These are phyloP conservation scores for Sakesphorus luctuosus DNA, from an alignment of 2,113 vertebrate species.

Conservation along the genomic window DNA sequence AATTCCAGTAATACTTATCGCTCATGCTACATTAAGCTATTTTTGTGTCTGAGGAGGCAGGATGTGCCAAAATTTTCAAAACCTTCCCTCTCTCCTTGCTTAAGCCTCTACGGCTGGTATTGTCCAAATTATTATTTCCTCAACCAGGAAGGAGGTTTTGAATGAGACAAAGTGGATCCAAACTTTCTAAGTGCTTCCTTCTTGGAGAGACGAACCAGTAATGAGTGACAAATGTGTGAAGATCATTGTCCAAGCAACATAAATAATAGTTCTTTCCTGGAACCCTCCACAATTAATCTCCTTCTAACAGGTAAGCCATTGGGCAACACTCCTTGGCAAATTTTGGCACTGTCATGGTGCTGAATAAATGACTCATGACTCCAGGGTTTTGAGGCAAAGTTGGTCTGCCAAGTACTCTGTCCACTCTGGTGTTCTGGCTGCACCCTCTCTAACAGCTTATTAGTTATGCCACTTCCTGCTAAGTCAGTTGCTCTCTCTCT, in stretches of 20 bases:
- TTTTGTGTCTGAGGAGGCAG: background rate
- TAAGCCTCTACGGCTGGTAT: background rate
- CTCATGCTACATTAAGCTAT: background rate
- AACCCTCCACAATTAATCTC: background rate
- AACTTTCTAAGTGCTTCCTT: background rate
- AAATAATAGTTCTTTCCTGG: background rate
- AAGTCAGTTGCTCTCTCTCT: background rate
- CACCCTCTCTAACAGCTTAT: background rate
- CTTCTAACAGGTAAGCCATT: background rate
- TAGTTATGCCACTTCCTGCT: background rate
- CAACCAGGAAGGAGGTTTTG: background rate
- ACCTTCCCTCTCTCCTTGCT: background rate
- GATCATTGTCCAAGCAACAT: background rate
- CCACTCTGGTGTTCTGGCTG: background rate
- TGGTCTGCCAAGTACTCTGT: background rate
- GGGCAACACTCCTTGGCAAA: background rate
- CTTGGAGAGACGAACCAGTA: background rate
- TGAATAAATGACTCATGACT: background rate
- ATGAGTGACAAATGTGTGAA: background rate
- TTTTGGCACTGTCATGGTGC: background rate
- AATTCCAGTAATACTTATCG: background rate
- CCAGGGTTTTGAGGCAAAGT: background rate
- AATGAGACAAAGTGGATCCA: background rate
- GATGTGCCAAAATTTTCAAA: background rate
- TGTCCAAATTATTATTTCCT: background rate